Evolutionary conservation across 1,140 invertebrate genomes (phyloP).

Genomic region (Cydia pomonella): DNA sequence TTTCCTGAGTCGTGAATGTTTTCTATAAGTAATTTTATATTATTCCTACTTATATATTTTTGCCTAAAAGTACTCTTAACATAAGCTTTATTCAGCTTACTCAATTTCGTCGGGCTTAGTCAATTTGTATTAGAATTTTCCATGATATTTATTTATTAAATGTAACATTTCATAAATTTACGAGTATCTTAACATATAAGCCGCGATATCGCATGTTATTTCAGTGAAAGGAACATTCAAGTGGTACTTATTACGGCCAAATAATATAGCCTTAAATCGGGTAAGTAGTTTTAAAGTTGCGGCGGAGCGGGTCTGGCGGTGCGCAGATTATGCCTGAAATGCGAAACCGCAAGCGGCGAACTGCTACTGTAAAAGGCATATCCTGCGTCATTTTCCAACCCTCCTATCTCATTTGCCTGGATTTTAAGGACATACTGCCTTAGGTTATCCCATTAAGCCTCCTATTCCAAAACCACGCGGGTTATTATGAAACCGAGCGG

Average conservation of each 20-base stretch:
- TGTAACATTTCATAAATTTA: too few relatives aligned
- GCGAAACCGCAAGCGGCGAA: slow-evolving; percentile 15
- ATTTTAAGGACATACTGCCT: background rate
- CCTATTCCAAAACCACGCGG: background rate
- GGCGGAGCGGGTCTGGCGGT: slow-evolving; percentile 6
- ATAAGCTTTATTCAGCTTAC: too few relatives aligned
- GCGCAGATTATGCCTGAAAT: slow-evolving; percentile 10
- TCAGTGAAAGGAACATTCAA: slow-evolving; percentile 5
- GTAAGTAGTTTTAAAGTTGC: slow-evolving; percentile 16
- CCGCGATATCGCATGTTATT: background rate
- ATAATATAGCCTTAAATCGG: slow-evolving; percentile 17
- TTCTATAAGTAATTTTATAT: too few relatives aligned
- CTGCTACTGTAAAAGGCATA: slow-evolving; percentile 13
- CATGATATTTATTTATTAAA: too few relatives aligned
- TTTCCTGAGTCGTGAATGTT: too few relatives aligned
- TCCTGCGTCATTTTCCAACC: background rate
- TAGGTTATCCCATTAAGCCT: background rate
- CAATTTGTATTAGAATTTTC: too few relatives aligned
- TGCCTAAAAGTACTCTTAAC: too few relatives aligned
- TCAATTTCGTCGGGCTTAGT: too few relatives aligned
- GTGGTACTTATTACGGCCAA: slow-evolving; percentile 1
- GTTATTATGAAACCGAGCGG: background rate
- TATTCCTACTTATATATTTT: too few relatives aligned
- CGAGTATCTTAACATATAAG: background rate
- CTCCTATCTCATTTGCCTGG: background rate